Base-by-base conservation (phyloP, 2,113 vertebrate species). In the Gnathonemus echidnorhynchus region DNA sequence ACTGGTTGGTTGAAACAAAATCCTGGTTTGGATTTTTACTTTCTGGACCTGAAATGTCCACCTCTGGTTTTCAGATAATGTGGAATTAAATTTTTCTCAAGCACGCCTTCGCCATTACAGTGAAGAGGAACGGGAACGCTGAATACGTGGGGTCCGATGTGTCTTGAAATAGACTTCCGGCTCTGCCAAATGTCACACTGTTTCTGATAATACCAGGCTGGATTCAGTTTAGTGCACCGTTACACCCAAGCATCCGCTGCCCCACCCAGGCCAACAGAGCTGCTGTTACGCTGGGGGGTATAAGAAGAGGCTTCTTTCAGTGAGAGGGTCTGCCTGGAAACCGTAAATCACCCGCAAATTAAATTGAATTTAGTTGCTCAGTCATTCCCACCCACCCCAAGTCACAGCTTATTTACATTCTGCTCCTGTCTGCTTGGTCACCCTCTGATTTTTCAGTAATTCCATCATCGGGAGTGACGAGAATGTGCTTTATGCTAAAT, bases 391-490 rank as follows among this genome's bases (percentile, higher is more conserved):
- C 8, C 7, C 42, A 53, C 21, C 62, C 48, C 85, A 53, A 80
- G 86, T n/a, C 66, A 3, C 9, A 0, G 39, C 90, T 77, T 53
- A 87, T 91, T 91, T 46, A 87, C 58, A 91, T 86, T 91, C 88
- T 39, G 31, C 88, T 86, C 56, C 49, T 86, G 86, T 56, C 66
- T 50, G 21, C 49, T 83, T 83, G 86, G 87, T 56, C 83, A 86
- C 27, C 56, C 19, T 88, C 53, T 87, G 90, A 89, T 62, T 53
- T 89, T 86, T 89, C 50, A 86, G 35, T 88, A 90, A 85, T 85
- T 46, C 90, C 42, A n/a, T 84, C 52, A 31, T 91, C 66, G 17
- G 21, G 58, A 74, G 80, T 35, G 50, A 88, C 3, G 52, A 49
- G 87, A n/a, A 53, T 31, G 53, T 9, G 52, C 58, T 42, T 86